These are phyloP conservation scores for Dendroctonus valens DNA, from an alignment of 1,140 invertebrate species.

Conservation along the genomic window DNA sequence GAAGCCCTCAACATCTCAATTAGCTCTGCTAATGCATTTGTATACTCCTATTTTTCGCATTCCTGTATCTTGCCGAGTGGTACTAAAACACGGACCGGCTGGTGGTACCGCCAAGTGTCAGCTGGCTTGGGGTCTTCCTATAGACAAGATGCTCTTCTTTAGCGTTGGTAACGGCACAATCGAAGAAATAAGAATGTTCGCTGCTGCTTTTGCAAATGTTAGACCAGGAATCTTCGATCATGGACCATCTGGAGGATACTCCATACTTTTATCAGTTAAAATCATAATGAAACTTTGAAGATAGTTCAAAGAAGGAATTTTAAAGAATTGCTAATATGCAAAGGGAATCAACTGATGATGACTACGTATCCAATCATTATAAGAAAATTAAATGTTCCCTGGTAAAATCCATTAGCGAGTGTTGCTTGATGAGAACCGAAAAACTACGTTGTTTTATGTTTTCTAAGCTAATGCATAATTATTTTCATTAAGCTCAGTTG, in stretches of 20 bases:
- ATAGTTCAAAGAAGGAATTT: no score
- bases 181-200: slow-evolving; percentile 17
- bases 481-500: no score
- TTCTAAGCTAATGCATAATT: no score
- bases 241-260: slow-evolving; percentile 6
- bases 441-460: no score
- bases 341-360: no score
- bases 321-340: no score
- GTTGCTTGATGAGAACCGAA: no score
- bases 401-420: no score
- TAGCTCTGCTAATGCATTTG: slow-evolving; percentile 29
- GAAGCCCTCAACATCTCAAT: slow-evolving; percentile 18
- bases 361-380: no score
- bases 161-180: slow-evolving; percentile 23
- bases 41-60: slow-evolving; percentile 29
- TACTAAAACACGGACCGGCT: slow-evolving; percentile 12
- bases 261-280: no score
- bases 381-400: no score
- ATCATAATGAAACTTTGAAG: no score
- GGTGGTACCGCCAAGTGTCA: slow-evolving; percentile 12
- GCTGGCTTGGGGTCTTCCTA: slow-evolving; percentile 29
- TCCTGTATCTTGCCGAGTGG: slow-evolving; percentile 16
- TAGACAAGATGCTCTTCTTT: slow-evolving; percentile 28
- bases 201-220: slow-evolving; percentile 18
- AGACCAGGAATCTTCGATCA: slow-evolving; percentile 9